These are phyloP conservation scores for Falco biarmicus DNA, from an alignment of 2,797 vertebrate species.

Conservation along the genomic window DNA sequence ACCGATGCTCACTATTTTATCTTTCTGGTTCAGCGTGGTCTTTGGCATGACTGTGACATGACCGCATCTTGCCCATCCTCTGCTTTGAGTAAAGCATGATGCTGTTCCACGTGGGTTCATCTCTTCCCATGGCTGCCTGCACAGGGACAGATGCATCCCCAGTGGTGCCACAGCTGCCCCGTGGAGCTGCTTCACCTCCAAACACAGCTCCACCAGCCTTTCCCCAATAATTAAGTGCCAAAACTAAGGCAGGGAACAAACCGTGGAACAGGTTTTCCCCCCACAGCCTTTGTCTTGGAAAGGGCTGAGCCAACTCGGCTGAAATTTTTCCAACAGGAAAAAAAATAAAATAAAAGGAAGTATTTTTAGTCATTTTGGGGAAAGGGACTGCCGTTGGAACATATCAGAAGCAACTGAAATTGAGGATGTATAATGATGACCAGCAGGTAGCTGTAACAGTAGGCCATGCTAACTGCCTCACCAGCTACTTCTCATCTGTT, in stretches of 20 bases:
- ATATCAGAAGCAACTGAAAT: neutral
- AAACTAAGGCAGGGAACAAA: neutral
- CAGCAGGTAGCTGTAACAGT: neutral
- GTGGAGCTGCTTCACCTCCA: neutral
- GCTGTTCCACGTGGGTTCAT: neutral
- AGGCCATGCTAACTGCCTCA: neutral
- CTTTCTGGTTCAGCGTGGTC: neutral
- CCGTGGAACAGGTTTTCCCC: fast-evolving
- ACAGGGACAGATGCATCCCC: neutral
- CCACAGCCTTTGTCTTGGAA: neutral
- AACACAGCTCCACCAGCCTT: neutral
- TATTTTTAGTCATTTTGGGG: neutral
- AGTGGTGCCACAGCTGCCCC: fast-evolving
- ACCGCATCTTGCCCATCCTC: neutral
- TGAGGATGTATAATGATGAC: neutral
- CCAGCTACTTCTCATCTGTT: neutral
- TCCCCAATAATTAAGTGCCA: neutral
- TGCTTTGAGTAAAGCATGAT: neutral
- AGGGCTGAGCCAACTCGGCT: neutral
- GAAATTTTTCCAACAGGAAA: neutral
- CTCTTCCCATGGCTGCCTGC: neutral
- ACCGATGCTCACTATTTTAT: neutral
- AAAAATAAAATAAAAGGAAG: no score
- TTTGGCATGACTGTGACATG: neutral
- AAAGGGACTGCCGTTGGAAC: neutral